Percentiles rank a stretch among this genome's conserved stretches.
Conservation (phyloP, 1,140 invertebrate genomes). For the Papilio machaon region DNA sequence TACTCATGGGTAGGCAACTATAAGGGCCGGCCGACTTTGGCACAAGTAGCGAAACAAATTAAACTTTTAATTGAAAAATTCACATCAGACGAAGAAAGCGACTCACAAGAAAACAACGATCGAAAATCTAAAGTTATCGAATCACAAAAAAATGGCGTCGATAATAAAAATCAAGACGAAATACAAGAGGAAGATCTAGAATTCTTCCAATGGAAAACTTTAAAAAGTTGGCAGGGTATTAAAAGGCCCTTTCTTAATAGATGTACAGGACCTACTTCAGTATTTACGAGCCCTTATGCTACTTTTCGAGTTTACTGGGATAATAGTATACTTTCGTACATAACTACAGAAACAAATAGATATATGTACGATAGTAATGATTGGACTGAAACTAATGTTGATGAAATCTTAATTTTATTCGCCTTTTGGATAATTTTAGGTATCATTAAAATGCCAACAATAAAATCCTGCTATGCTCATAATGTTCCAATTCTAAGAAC, state of each 20-base stretch:
- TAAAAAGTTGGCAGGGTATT: neutral
- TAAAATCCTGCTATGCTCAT: neutral
- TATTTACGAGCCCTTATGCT: neutral
- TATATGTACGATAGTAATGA: neutral
- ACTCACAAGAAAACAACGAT: neutral
- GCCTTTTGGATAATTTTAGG: neutral
- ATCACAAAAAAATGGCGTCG: neutral
- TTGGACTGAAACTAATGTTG: neutral
- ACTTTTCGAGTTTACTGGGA: conserved; percentile 6
- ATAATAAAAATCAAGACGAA: neutral
- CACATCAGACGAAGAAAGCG: neutral
- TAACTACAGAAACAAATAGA: neutral
- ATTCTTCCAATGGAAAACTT: neutral
- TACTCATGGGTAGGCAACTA: neutral
- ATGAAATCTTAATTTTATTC: conserved; percentile 3
- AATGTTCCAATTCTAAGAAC: neutral
- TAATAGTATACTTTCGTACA: neutral
- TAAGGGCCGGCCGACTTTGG: neutral
- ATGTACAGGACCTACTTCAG: neutral
- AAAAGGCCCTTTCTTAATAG: neutral
- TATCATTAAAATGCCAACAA: neutral
- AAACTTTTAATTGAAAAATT: neutral
- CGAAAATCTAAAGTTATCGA: neutral
- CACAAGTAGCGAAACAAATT: neutral
- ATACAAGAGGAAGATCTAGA: neutral